Base-by-base conservation (phyloP, 2,888 invertebrate genomes). In the Chrysotoxum bicinctum region DNA sequence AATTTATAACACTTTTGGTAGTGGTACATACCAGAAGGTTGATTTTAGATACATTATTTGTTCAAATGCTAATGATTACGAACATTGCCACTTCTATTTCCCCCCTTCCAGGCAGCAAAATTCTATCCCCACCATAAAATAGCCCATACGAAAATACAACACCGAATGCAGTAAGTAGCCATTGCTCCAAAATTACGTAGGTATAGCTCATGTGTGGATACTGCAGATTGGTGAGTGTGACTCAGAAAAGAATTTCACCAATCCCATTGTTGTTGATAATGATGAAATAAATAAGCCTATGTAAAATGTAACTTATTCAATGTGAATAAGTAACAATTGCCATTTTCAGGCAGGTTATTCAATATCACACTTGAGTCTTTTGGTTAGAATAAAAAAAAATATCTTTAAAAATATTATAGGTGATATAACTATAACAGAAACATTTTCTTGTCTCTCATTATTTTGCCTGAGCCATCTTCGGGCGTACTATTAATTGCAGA, bases 61-160 rank as follows among this genome's bases (percentile, higher is more conserved):
- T 70, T 70, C 74, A 76, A 76, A 70, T 40, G 64, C 62, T 69
- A 73, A 79, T 70, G 45, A 76, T 62, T 82, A 54, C 66, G 72
- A 50, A 50, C 50, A 19, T 50, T 60, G 62, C 30, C 54, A 45
- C 56, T 26, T 62, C 26, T 56, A 48, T 14, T 43, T 43, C 66
- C 1, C 2, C 14, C 26, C 14, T 14, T 50, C 23, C 2, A 43
- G n/a, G n/a, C 1, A 32, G 7, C 30, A 14, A 35, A 40, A 16
- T 19, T 45, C 40, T 52, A 40, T 30, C 32, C 21, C 12, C 60
- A 26, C 14, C 14, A 58, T 3, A 23, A 16, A 23, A 14, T 26
- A 9, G 12, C 14, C 50, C 26, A 50, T 50, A 48, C n/a, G 10
- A 66, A 66, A 35, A 30, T 7, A 32, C 7, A n/a, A 1, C n/a